Evolutionary conservation across 2,888 invertebrate species (phyloP).

Genomic region (Electrophaes corylata): DNA sequence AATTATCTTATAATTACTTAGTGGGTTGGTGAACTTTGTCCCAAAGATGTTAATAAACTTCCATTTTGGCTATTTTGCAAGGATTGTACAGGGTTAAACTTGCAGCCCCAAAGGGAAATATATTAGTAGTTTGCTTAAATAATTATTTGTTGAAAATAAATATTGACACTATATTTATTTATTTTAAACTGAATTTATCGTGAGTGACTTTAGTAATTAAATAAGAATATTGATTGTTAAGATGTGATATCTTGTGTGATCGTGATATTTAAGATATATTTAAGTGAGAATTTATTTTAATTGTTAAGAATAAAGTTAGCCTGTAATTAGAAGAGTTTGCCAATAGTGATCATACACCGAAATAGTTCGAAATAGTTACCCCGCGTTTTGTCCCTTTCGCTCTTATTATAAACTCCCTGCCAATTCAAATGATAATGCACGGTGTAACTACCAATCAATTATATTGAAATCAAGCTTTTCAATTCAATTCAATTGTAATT

Average conservation of each 20-base stretch:
- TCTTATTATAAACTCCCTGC: too few relatives aligned
- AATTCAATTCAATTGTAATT: too few relatives aligned
- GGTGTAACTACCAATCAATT: too few relatives aligned
- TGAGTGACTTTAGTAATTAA: constrained; percentile 10
- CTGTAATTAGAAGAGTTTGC: too few relatives aligned
- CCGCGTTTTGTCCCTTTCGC: too few relatives aligned
- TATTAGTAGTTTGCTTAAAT: neutral
- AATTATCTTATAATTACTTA: too few relatives aligned
- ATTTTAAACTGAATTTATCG: neutral
- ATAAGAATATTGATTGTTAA: neutral
- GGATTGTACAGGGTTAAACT: neutral
- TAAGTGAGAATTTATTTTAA: neutral
- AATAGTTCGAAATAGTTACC: too few relatives aligned
- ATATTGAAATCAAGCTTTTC: too few relatives aligned
- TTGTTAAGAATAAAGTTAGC: neutral
- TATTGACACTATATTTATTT: constrained; percentile 2
- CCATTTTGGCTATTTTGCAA: neutral
- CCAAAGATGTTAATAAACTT: neutral
- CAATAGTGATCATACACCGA: too few relatives aligned
- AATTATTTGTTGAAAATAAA: neutral
- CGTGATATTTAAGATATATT: constrained; percentile 14
- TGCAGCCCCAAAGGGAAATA: neutral
- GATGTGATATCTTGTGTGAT: constrained; percentile 37
- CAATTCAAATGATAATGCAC: too few relatives aligned
- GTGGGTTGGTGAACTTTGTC: neutral